Evolutionary conservation across 2,797 vertebrate species (phyloP).

Genomic region (Amniataba percoides): DNA sequence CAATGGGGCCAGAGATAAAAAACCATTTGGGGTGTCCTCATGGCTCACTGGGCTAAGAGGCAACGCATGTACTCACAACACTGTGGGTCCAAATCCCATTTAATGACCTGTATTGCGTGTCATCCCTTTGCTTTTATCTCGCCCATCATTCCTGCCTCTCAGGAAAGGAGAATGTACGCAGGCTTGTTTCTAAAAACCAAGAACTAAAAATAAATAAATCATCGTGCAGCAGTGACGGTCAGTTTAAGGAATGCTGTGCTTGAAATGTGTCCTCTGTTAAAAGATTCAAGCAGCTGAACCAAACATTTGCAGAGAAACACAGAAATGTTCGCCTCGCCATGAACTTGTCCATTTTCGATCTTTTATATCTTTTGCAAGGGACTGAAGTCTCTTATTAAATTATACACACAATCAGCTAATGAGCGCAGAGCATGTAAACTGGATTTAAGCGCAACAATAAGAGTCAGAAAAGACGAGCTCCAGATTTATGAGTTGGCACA

Average conservation of each 20-base stretch:
- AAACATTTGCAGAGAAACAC: slow-evolving; percentile 15
- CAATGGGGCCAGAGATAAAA: slow-evolving; percentile 78
- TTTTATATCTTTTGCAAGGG: slow-evolving; percentile 49
- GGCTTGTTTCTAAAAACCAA: slow-evolving; percentile 17
- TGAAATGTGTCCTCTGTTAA: not conserved
- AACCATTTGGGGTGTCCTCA: slow-evolving; percentile 79
- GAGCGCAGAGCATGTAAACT: slow-evolving; percentile 72
- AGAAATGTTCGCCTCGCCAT: slow-evolving; percentile 26
- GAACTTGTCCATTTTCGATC: slow-evolving; percentile 32
- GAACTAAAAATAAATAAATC: not conserved
- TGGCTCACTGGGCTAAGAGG: slow-evolving; percentile 79
- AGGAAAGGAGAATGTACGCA: slow-evolving; percentile 30
- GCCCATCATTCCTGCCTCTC: slow-evolving; percentile 37
- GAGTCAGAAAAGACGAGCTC: slow-evolving; percentile 60
- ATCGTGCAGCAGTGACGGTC: not conserved
- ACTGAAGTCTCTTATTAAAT: slow-evolving; percentile 69
- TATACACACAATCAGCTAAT: slow-evolving; percentile 81
- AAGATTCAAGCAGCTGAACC: not conserved
- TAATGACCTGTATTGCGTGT: slow-evolving; percentile 76
- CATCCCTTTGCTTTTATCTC: slow-evolving; percentile 71
- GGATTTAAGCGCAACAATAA: slow-evolving; percentile 75
- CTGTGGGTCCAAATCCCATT: slow-evolving; percentile 72
- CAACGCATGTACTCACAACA: slow-evolving; percentile 72
- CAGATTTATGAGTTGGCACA: slow-evolving; percentile 71
- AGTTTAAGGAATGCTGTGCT: not conserved